Percentiles rank a stretch among this genome's conserved stretches.
phyloP scores from a whole-genome alignment of 2,113 vertebrate genomes.

The Psammodynastes pulverulentus region DNA sequence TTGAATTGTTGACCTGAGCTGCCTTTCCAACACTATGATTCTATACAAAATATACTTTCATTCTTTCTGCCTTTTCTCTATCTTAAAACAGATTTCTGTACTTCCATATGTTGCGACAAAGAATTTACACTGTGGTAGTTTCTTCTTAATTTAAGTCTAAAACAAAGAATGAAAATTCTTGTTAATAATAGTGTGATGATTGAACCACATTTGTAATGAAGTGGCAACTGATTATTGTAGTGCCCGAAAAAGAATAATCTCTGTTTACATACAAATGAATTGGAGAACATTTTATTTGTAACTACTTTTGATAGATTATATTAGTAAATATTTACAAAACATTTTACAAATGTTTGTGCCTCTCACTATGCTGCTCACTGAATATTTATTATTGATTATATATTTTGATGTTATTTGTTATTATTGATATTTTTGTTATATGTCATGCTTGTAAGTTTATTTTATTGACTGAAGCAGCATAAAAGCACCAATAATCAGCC shows the following conservation, averaged over 20 bases:
- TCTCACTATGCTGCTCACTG: no score
- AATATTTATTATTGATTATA: no score
- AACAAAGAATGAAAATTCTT: not conserved
- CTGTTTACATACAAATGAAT: not conserved
- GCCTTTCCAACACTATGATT: not conserved
- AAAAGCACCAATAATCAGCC: not conserved
- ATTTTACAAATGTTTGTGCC: no score
- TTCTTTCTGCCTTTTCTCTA: not conserved
- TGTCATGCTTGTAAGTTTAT: no score
- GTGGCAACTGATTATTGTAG: not conserved
- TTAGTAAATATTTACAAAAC: not conserved
- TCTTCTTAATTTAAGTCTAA: not conserved
- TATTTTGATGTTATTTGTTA: no score
- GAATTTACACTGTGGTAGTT: not conserved
- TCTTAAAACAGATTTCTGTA: not conserved
- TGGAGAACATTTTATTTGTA: not conserved
- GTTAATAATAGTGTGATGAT: not conserved
- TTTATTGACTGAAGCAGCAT: not conserved
- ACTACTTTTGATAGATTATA: not conserved
- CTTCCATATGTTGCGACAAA: not conserved
- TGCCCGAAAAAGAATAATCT: conserved; percentile 30
- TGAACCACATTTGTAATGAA: not conserved
- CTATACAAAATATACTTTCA: not conserved
- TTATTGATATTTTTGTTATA: no score
- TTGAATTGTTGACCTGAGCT: not conserved